Evolutionary conservation across 2,797 vertebrate species (phyloP).

Genomic region (Acrossocheilus wenchowensis): DNA sequence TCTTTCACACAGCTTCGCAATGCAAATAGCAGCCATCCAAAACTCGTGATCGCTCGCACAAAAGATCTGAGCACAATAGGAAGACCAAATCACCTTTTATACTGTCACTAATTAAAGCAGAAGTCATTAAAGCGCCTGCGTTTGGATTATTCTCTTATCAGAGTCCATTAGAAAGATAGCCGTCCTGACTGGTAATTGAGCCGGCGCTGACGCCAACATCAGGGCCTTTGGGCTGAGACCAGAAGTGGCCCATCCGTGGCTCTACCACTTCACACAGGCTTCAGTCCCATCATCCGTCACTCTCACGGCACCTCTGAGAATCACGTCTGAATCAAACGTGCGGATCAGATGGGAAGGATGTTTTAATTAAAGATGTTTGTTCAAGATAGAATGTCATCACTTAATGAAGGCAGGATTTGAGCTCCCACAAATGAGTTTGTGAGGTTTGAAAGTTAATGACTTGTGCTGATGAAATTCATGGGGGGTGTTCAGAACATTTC

Average conservation of each 20-base stretch:
- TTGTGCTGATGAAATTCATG: conserved; percentile 69
- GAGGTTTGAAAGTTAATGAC: conserved; percentile 70
- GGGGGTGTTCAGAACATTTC: conserved; percentile 58
- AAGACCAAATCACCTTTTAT: conserved; percentile 68
- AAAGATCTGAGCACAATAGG: conserved; percentile 68
- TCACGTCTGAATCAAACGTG: conserved; percentile 69
- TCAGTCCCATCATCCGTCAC: conserved; percentile 22
- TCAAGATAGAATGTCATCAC: conserved; percentile 73
- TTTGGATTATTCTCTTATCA: conserved; percentile 81
- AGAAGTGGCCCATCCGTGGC: conserved; percentile 52
- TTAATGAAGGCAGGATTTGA: conserved; percentile 74
- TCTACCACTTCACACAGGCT: conserved; percentile 61
- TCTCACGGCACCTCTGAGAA: conserved; percentile 57
- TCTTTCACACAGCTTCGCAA: conserved; percentile 60
- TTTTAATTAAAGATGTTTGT: conserved; percentile 86
- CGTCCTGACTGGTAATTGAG: conserved; percentile 75
- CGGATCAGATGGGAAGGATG: conserved; percentile 76
- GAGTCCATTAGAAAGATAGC: conserved; percentile 74
- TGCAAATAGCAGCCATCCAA: conserved; percentile 51
- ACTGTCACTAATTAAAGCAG: conserved; percentile 74
- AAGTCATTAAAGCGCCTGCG: conserved; percentile 81
- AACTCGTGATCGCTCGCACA: conserved; percentile 65
- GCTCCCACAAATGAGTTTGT: conserved; percentile 79
- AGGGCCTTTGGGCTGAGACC: conserved; percentile 60
- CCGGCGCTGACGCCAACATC: conserved; percentile 56